Evolutionary conservation across 2,113 vertebrate species (phyloP), one percentile per base, ranked within the genome.

Genomic region (Myocastor coypus): DNA sequence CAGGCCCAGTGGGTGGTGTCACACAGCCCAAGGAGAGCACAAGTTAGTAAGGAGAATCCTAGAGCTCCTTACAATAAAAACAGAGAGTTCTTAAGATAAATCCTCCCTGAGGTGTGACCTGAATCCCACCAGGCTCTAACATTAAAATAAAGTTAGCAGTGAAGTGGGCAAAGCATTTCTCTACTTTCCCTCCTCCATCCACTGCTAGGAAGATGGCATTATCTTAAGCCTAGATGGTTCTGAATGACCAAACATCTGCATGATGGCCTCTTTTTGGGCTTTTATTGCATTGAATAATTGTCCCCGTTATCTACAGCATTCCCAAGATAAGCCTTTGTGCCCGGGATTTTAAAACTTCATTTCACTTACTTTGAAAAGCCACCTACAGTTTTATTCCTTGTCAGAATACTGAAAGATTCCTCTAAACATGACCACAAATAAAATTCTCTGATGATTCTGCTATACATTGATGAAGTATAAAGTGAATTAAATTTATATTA

Each of bases 101-200:
- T 46, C 73, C 28, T 71, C 42, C n/a, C 86, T 3, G 13, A 80
- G 37, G 37, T 50, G 16, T 19, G 64, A 37, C 78, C 42, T 77
- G 40, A 83, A 91, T 84, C 63, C 71, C 52, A 57, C 17, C 9
- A 40, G 16, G n/a, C 64, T 90, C 30, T 59, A 64, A 73, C 63
- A 68, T 85, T 73, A 91, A 95, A 87, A 55, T 37, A 55, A 68
- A 77, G 73, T 81, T 82, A 86, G 77, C 61, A 83, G 55, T 81
- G 50, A 11, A 34, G 30, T 7, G 12, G 0, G 32, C 46, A 86
- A 68, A 82, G 22, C 26, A 50, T 68, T 63, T 55, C 30, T 22
- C 2, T 34, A 10, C 77, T 64, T 66, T 82, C 32, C 63, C 22
- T 88, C 55, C 73, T 68, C 66, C 19, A 2, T 92, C 66, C 17